Evolutionary conservation across 1,140 invertebrate species (phyloP).

Genomic region (Hermatobates lingyangjiaoensis): DNA sequence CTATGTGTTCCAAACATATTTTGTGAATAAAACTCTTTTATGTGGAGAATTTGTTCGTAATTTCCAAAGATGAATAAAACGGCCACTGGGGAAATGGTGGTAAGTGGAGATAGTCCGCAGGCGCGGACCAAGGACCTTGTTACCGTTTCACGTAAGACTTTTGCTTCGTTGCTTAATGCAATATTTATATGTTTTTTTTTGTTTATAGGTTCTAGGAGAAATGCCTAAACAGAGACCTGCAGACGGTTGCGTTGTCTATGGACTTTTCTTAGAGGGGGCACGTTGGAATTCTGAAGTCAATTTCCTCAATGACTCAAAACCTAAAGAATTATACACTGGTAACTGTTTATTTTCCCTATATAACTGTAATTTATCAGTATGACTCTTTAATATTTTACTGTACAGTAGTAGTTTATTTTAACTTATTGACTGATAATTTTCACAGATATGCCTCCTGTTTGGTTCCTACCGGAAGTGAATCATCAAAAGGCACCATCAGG

Average conservation of each 20-base stretch:
- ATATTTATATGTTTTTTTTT: constrained; percentile 1
- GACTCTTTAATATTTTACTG: background rate
- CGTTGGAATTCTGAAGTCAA: constrained; percentile 35
- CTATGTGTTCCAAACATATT: no score
- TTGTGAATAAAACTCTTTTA: no score
- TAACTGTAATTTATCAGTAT: background rate
- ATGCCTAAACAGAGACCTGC: constrained; percentile 28
- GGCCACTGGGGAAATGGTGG: no score
- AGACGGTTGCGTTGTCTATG: constrained; percentile 51
- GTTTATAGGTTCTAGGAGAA: constrained; percentile 26
- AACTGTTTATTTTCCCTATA: constrained; percentile 1
- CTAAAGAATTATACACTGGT: constrained; percentile 44
- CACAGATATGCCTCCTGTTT: background rate
- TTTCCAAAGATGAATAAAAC: no score
- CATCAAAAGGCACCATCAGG: background rate
- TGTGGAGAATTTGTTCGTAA: no score
- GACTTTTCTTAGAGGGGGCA: constrained; percentile 53
- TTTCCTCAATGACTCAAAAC: constrained; percentile 34
- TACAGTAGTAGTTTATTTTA: background rate
- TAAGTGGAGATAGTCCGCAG: background rate
- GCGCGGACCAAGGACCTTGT: no score
- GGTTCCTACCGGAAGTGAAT: background rate
- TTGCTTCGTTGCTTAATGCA: constrained; percentile 3
- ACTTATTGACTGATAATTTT: background rate
- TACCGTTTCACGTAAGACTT: no score